These are phyloP conservation scores for Hermodice carunculata DNA, from an alignment of 2,888 invertebrate species.

Conservation along the genomic window DNA sequence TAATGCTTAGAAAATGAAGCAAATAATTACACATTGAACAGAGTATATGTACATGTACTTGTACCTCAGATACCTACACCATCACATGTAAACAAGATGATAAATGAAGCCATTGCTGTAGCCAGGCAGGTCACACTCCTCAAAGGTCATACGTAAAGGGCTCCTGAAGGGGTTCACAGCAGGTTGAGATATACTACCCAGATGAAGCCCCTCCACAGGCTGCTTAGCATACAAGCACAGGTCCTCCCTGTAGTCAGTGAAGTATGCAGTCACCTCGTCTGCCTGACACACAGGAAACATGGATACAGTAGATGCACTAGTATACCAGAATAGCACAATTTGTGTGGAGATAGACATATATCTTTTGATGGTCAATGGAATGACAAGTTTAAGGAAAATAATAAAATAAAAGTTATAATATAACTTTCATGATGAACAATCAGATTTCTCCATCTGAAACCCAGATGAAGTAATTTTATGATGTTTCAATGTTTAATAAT, in stretches of 20 bases:
- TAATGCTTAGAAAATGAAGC: too few relatives aligned
- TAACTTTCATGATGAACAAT: not conserved
- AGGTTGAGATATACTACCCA: slow-evolving; percentile 44
- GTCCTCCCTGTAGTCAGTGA: slow-evolving; percentile 62
- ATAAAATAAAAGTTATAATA: slow-evolving; percentile 2
- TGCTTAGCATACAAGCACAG: slow-evolving; percentile 51
- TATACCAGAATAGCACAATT: too few relatives aligned
- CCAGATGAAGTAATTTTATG: too few relatives aligned
- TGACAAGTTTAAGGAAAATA: too few relatives aligned
- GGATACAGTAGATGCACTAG: too few relatives aligned
- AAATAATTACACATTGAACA: too few relatives aligned
- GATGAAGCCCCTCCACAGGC: slow-evolving; percentile 40
- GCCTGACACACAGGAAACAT: slow-evolving; percentile 42
- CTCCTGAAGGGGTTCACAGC: slow-evolving; percentile 61
- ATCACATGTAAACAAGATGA: too few relatives aligned
- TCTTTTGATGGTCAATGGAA: too few relatives aligned
- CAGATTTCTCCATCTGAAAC: too few relatives aligned
- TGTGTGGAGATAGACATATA: not conserved
- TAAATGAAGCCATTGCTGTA: slow-evolving; percentile 61
- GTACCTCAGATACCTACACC: too few relatives aligned
- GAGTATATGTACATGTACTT: too few relatives aligned
- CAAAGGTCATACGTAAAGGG: slow-evolving; percentile 52
- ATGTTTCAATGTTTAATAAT: too few relatives aligned
- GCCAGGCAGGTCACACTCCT: slow-evolving; percentile 57
- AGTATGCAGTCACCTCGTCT: slow-evolving; percentile 50